Percentiles rank a stretch among this genome's conserved stretches.
phyloP scores from a whole-genome alignment of 2,888 invertebrate genomes.

The Antheraea yamamai region DNA sequence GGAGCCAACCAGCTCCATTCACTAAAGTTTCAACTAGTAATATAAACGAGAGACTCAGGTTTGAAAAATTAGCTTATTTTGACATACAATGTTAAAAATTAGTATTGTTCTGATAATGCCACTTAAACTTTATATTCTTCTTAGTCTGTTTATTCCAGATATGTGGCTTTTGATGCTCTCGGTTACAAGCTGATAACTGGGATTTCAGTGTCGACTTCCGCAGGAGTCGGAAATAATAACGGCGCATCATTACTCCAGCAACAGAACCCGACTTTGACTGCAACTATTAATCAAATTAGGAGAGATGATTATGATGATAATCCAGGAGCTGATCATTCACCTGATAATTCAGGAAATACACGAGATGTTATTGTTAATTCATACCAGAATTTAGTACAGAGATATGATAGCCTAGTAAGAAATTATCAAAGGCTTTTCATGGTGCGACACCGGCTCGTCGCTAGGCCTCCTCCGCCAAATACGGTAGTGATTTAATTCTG shows the following conservation, averaged over 20 bases:
- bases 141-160: conserved; percentile 77
- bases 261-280: conserved; percentile 45
- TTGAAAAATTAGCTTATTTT: conserved; percentile 36
- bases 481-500: conserved; percentile 51
- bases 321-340: conserved; percentile 43
- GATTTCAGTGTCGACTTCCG: conserved; percentile 81
- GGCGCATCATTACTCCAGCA: conserved; percentile 47
- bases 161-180: conserved; percentile 91
- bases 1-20: conserved; percentile 89
- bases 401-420: conserved; percentile 77
- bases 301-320: conserved; percentile 53
- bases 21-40: conserved; percentile 88
- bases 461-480: conserved; percentile 65
- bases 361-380: conserved; percentile 76
- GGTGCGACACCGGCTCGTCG: conserved; percentile 71
- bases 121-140: conserved; percentile 24
- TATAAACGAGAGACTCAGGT: conserved; percentile 91
- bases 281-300: conserved; percentile 50
- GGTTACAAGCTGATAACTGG: conserved; percentile 93
- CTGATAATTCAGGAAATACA: conserved; percentile 53
- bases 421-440: conserved; percentile 77
- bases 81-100: not conserved
- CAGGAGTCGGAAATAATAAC: conserved; percentile 38
- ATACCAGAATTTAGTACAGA: conserved; percentile 75
- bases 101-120: not conserved